Conservation (phyloP, 2,113 vertebrate species). For the Caretta caretta region DNA sequence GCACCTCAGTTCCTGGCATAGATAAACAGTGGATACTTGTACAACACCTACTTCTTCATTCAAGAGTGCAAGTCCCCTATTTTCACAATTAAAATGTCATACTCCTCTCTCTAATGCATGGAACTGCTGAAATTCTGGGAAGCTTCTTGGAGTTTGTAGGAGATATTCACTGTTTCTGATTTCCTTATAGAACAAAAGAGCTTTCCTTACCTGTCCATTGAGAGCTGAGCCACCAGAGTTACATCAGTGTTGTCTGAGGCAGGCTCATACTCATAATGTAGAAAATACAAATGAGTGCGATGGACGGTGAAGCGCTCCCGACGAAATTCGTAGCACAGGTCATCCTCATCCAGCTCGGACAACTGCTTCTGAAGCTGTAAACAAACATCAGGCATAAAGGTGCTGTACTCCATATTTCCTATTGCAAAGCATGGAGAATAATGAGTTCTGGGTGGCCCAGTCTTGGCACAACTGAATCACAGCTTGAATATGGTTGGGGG, state of each 20-base stretch:
- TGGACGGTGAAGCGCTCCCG: conserved; percentile 96
- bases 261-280: conserved; percentile 94
- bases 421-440: neutral
- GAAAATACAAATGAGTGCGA: conserved; percentile 95
- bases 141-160: neutral
- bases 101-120: neutral
- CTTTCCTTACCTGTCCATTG: conserved; percentile 93
- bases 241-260: conserved; percentile 89
- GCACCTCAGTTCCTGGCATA: rapidly evolving
- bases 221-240: conserved; percentile 96
- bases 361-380: conserved; percentile 96
- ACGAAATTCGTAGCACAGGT: conserved; percentile 97
- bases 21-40: neutral
- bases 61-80: neutral
- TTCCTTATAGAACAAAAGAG: neutral
- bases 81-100: neutral
- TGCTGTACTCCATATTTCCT: neutral
- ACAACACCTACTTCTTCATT: neutral
- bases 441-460: neutral
- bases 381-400: neutral
- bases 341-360: conserved; percentile 95
- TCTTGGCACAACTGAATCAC: neutral
- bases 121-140: neutral
- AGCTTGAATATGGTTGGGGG: neutral
- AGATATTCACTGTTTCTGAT: rapidly evolving